A percentile compares a stretch with the other conserved stretches of the same genome.
These are phyloP conservation scores for Dryomyza anilis DNA, from an alignment of 2,888 invertebrate genomes.

Conservation along the genomic window DNA sequence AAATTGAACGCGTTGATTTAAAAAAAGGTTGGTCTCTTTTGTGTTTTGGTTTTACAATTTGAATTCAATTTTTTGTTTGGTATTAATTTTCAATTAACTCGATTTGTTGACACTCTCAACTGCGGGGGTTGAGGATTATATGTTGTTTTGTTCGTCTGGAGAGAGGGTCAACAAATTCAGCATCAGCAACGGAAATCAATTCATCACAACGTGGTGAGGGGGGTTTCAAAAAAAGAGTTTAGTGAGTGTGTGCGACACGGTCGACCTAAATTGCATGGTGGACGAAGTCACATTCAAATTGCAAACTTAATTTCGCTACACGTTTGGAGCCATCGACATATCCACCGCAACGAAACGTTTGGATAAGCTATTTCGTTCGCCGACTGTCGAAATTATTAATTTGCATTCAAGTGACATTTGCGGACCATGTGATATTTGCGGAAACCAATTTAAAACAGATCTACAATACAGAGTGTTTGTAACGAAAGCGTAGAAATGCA, in stretches of 20 bases:
- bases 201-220: constrained; percentile 31
- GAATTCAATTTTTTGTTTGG: background rate
- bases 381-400: constrained; percentile 20
- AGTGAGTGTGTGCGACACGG: constrained; percentile 37
- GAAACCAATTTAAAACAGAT: background rate
- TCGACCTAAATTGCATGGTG: constrained; percentile 23
- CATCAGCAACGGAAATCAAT: background rate
- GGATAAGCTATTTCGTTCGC: constrained; percentile 11
- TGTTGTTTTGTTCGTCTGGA: no score
- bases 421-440: constrained; percentile 1
- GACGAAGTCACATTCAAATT: no score
- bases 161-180: background rate
- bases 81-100: background rate
- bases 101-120: background rate
- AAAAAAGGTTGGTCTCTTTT: background rate
- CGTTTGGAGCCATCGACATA: no score
- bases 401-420: constrained; percentile 18
- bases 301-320: no score
- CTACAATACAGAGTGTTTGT: background rate
- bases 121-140: background rate
- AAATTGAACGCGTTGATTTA: constrained; percentile 29
- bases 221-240: constrained; percentile 17
- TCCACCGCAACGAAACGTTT: background rate
- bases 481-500: no score
- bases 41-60: background rate